Conservation (phyloP, 2,797 vertebrate genomes). For the Emydoidea blandingii region DNA sequence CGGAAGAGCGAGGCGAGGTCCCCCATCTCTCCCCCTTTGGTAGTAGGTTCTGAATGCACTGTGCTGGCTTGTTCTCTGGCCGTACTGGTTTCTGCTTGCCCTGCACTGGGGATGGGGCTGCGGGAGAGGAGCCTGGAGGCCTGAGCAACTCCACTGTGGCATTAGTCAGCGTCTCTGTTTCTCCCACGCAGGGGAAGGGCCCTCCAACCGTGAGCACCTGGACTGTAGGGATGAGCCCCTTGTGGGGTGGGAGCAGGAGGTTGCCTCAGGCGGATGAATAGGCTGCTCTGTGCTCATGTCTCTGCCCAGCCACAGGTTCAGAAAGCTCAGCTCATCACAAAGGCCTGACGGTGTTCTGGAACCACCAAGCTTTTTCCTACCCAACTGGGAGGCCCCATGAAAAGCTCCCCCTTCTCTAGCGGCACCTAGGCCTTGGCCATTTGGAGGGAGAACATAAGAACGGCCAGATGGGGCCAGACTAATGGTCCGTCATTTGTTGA, state of each 20-base stretch:
- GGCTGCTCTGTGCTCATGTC: background rate
- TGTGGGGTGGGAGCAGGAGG: background rate
- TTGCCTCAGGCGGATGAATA: background rate
- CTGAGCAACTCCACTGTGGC: background rate
- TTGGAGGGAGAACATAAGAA: background rate
- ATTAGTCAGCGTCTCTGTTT: background rate
- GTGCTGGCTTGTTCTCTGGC: background rate
- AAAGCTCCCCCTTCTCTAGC: background rate
- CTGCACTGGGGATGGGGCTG: too few relatives aligned
- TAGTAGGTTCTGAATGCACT: background rate
- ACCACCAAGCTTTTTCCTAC: background rate
- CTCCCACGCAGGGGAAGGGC: background rate
- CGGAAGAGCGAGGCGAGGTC: too few relatives aligned
- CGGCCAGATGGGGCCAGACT: accelerated
- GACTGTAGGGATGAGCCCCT: background rate
- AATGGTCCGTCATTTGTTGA: background rate
- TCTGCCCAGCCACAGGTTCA: too few relatives aligned
- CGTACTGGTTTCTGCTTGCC: too few relatives aligned
- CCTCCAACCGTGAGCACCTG: background rate
- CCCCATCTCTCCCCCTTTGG: background rate
- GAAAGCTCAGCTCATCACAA: too few relatives aligned
- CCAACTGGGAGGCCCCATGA: background rate
- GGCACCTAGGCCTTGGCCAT: background rate
- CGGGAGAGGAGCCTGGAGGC: too few relatives aligned
- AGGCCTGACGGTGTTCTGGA: too few relatives aligned